A percentile compares a stretch with the other conserved stretches of the same genome.
Evolutionary conservation across 2,888 invertebrate genomes (phyloP).

Genomic region (Candidula unifasciata): DNA sequence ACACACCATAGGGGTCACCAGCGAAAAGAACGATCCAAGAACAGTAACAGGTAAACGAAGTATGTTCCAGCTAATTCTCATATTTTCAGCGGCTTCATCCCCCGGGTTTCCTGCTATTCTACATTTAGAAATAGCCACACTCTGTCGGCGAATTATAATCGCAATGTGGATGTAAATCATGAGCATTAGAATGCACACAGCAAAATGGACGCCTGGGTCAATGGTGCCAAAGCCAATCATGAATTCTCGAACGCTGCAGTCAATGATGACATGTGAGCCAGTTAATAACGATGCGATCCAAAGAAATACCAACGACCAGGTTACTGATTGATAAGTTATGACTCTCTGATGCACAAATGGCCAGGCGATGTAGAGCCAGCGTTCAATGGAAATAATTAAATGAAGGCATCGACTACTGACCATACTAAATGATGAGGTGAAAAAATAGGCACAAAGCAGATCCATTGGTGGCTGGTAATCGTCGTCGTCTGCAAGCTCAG

Average conservation of each 20-base stretch:
- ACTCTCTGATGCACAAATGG: slow-evolving; percentile 13
- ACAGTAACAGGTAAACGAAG: slow-evolving; percentile 13
- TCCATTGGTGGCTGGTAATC: too few relatives aligned
- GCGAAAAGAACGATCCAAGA: slow-evolving; percentile 12
- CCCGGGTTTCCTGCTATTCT: too few relatives aligned
- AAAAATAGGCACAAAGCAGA: not conserved
- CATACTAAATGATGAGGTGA: not conserved
- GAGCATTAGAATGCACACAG: not conserved
- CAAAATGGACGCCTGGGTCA: not conserved
- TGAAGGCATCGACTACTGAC: not conserved
- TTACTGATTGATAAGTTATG: not conserved
- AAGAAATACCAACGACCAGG: not conserved
- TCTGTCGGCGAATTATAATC: not conserved
- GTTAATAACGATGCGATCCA: not conserved
- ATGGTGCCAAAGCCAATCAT: not conserved
- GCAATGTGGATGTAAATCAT: slow-evolving; percentile 5
- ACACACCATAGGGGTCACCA: slow-evolving; percentile 1
- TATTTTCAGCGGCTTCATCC: too few relatives aligned
- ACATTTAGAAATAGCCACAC: not conserved
- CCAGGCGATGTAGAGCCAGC: slow-evolving; percentile 25
- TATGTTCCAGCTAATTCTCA: not conserved
- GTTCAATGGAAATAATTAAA: slow-evolving; percentile 24
- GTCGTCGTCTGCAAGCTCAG: too few relatives aligned
- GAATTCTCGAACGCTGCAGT: not conserved
- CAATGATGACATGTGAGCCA: not conserved